Conservation (phyloP, 23 tunicate genomes). For the Botrylloides violaceus region DNA sequence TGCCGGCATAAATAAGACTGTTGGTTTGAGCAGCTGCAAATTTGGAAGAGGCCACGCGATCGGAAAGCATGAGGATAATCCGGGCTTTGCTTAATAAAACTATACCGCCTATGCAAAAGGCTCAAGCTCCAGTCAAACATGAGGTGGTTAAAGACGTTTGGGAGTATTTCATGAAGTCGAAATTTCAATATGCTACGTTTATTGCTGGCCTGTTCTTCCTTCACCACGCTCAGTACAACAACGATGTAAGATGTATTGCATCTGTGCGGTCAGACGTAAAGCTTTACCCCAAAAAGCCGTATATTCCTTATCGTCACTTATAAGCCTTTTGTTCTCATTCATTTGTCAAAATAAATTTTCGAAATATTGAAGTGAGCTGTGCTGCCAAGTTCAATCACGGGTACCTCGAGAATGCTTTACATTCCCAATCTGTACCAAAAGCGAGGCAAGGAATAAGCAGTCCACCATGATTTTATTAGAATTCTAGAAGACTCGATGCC, state of each 20-base stretch:
- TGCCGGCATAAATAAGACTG: too few species aligned
- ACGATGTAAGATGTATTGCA: slow-evolving; percentile 33
- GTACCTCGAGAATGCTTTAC: too few species aligned
- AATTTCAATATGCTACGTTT: neutral
- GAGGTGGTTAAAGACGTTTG: neutral
- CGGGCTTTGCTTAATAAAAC: neutral
- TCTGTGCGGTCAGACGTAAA: slow-evolving; percentile 45
- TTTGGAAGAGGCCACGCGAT: too few species aligned
- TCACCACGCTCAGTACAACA: slow-evolving; percentile 34
- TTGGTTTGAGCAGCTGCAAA: too few species aligned
- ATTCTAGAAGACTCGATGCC: too few species aligned
- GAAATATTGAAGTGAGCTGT: too few species aligned
- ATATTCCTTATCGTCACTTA: neutral
- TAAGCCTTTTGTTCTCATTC: too few species aligned
- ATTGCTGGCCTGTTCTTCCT: neutral
- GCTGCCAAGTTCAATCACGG: too few species aligned
- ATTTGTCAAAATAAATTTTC: too few species aligned
- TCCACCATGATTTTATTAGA: too few species aligned
- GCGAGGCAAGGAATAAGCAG: too few species aligned
- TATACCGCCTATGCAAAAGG: neutral
- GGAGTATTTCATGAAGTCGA: neutral
- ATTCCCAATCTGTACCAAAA: too few species aligned
- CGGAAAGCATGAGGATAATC: neutral
- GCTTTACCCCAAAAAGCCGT: slow-evolving; percentile 42
- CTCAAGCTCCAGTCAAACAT: neutral